These are phyloP conservation scores for Kradibia gibbosae DNA, from an alignment of 1,140 invertebrate genomes.

Conservation along the genomic window DNA sequence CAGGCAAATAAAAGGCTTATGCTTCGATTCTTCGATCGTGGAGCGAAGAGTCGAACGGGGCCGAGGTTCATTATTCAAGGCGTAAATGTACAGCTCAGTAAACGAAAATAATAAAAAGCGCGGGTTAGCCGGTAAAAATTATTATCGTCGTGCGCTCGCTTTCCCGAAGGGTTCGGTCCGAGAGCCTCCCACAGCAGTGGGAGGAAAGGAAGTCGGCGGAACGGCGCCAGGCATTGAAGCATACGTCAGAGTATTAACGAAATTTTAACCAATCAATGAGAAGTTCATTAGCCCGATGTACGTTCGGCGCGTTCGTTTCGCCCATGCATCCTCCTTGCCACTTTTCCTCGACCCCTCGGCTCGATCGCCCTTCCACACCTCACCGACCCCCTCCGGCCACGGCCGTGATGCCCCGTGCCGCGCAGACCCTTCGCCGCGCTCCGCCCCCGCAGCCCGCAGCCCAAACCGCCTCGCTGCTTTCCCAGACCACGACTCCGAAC, in stretches of 20 bases:
- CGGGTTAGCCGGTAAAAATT: constrained; percentile 41
- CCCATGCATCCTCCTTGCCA: constrained; percentile 49
- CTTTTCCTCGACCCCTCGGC: constrained; percentile 37
- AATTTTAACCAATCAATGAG: constrained; percentile 73
- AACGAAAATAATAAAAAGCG: constrained; percentile 45
- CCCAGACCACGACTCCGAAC: neutral
- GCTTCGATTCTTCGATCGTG: constrained; percentile 45
- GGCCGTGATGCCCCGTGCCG: too few species aligned
- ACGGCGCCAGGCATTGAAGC: constrained; percentile 61
- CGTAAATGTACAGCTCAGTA: constrained; percentile 39
- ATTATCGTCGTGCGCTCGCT: constrained; percentile 15
- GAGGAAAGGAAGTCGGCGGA: constrained; percentile 46
- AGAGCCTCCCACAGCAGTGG: neutral
- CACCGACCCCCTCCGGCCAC: neutral
- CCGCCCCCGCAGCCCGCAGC: constrained; percentile 1
- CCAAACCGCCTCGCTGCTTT: too few species aligned
- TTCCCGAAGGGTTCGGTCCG: neutral
- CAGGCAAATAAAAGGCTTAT: neutral
- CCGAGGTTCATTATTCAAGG: constrained; percentile 45
- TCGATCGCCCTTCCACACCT: neutral
- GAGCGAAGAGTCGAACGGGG: constrained; percentile 10
- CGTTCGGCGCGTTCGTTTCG: neutral
- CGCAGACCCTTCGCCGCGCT: neutral
- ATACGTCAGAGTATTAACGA: constrained; percentile 70
- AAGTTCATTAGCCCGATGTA: constrained; percentile 69